phyloP scores from a whole-genome alignment of 2,888 invertebrate species.

The Acleris laterana region DNA sequence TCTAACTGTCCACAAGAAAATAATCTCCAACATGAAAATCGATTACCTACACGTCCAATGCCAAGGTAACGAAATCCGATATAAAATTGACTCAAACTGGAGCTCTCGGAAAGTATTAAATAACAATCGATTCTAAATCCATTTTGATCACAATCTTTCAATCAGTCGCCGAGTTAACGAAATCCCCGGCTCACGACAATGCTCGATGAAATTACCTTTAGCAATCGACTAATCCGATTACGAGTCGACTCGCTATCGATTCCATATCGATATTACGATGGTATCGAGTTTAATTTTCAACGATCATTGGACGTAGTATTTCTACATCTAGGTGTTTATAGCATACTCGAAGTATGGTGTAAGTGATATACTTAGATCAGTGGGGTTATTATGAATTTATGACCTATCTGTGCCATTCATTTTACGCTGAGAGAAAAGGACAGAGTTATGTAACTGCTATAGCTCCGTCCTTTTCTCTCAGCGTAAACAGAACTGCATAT shows the following conservation, averaged over 20 bases:
- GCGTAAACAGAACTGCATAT: no score
- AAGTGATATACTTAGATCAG: no score
- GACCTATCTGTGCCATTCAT: no score
- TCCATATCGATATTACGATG: constrained; percentile 27
- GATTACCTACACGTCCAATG: background rate
- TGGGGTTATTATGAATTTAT: no score
- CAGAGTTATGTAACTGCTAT: no score
- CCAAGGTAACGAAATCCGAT: background rate
- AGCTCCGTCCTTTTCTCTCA: no score
- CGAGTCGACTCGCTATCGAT: constrained; percentile 20
- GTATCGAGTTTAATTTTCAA: constrained; percentile 24
- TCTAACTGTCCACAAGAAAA: no score
- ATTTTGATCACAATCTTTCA: constrained; percentile 19
- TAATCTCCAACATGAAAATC: constrained; percentile 2
- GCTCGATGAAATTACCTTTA: constrained; percentile 35
- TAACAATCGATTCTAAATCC: constrained; percentile 9
- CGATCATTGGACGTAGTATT: constrained; percentile 12
- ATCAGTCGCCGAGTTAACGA: constrained; percentile 26
- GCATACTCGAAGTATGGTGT: no score
- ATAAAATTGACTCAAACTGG: background rate
- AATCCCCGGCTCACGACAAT: constrained; percentile 34
- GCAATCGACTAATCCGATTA: constrained; percentile 35
- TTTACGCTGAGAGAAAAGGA: no score
- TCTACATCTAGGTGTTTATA: background rate
- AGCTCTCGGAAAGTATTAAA: background rate